Percentiles rank a stretch among this genome's conserved stretches.
These are phyloP conservation scores for Acipenser transmontanus DNA, from an alignment of 2,797 vertebrate genomes.

Conservation along the genomic window DNA sequence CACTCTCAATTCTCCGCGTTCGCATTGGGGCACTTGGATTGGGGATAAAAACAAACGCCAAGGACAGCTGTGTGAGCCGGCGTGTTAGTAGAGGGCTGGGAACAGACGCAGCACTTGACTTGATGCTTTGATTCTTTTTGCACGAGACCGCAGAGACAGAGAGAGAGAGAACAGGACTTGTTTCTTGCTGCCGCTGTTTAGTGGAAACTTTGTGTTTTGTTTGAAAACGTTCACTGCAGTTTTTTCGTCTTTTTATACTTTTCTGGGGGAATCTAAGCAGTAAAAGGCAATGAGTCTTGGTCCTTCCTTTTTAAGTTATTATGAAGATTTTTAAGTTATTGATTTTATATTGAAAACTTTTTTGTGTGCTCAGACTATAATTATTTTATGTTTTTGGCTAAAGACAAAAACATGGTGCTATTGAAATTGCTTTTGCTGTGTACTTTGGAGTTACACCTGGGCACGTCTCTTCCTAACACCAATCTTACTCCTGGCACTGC, in stretches of 20 bases:
- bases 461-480: conserved; percentile 26
- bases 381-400: conserved; percentile 16
- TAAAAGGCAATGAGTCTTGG: conserved; percentile 32
- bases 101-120: conserved; percentile 41
- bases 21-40: conserved; percentile 59
- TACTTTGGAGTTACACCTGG: conserved; percentile 32
- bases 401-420: conserved; percentile 39
- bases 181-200: conserved; percentile 53
- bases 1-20: conserved; percentile 55
- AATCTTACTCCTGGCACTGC: conserved; percentile 39
- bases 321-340: conserved; percentile 19
- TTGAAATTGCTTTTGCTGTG: conserved; percentile 48
- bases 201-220: conserved; percentile 74
- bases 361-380: conserved; percentile 24
- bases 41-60: conserved; percentile 32
- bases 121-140: conserved; percentile 33
- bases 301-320: conserved; percentile 27
- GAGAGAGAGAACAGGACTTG: conserved; percentile 56
- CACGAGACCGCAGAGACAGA: conserved; percentile 22
- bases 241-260: conserved; percentile 23
- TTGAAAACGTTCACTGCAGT: conserved; percentile 62
- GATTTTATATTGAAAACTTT: conserved; percentile 24
- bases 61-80: conserved; percentile 15
- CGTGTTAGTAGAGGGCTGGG: conserved; percentile 1
- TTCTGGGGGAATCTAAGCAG: conserved; percentile 34